Conservation (phyloP, 2,113 vertebrate species). For the Ciconia stormi region DNA sequence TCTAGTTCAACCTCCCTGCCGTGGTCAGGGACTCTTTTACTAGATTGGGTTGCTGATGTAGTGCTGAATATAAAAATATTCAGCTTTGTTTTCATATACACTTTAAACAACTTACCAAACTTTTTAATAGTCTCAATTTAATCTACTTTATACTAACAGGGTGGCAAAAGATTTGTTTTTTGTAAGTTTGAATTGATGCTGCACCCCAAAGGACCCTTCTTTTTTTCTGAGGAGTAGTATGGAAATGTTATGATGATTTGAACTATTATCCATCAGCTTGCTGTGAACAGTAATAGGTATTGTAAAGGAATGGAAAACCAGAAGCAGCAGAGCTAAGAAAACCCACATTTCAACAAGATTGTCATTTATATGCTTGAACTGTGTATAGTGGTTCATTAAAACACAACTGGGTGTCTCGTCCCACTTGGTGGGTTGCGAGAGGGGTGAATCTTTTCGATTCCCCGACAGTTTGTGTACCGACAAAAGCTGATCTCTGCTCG, state of each 20-base stretch:
- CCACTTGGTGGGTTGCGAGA: no score
- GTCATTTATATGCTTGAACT: not conserved
- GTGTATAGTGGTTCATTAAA: not conserved
- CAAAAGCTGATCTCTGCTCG: no score
- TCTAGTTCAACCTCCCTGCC: not conserved
- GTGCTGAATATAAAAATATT: not conserved
- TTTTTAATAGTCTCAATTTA: not conserved
- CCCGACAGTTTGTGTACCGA: no score
- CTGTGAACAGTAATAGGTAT: not conserved
- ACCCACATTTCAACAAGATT: not conserved
- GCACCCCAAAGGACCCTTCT: not conserved
- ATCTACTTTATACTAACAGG: not conserved
- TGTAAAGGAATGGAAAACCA: not conserved
- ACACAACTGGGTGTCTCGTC: not conserved
- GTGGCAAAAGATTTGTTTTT: not conserved
- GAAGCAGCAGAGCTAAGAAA: not conserved
- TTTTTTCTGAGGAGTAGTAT: not conserved
- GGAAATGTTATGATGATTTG: not conserved
- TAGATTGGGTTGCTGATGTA: not conserved
- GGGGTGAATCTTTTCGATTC: no score
- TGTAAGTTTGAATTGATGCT: not conserved
- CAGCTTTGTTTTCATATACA: not conserved
- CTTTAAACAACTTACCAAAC: not conserved
- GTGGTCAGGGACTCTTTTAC: not conserved
- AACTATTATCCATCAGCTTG: not conserved